Conservation (phyloP, 2,797 vertebrate species). For the Fratercula arctica region DNA sequence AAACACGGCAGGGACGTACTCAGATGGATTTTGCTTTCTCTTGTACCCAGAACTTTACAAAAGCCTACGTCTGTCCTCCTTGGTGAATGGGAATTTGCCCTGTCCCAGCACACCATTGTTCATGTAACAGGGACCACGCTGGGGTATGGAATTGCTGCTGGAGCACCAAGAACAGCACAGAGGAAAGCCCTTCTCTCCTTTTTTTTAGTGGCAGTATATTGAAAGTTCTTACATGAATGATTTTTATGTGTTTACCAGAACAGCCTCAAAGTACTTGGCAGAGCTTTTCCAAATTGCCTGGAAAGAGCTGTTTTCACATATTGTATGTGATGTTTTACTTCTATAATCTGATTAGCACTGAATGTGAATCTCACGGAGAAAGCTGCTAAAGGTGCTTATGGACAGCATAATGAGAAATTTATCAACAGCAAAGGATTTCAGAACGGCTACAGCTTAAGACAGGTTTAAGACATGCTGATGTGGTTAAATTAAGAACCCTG, state of each 20-base stretch:
- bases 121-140: rapidly evolving
- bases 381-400: neutral
- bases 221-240: neutral
- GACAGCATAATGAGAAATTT: neutral
- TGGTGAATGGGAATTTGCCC: neutral
- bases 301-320: neutral
- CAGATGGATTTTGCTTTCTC: neutral
- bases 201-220: neutral
- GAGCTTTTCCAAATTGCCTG: neutral
- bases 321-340: neutral
- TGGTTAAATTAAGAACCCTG: neutral
- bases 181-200: neutral
- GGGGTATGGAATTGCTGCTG: neutral
- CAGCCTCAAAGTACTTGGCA: neutral
- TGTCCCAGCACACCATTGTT: neutral
- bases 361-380: neutral
- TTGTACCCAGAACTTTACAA: neutral
- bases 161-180: neutral
- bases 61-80: neutral
- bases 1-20: neutral
- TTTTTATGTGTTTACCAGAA: neutral
- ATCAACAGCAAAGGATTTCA: neutral
- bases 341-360: neutral
- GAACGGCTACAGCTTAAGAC: neutral
- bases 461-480: neutral